These are phyloP conservation scores for Sepioteuthis lessoniana DNA, from an alignment of 2,888 invertebrate genomes.

Conservation along the genomic window DNA sequence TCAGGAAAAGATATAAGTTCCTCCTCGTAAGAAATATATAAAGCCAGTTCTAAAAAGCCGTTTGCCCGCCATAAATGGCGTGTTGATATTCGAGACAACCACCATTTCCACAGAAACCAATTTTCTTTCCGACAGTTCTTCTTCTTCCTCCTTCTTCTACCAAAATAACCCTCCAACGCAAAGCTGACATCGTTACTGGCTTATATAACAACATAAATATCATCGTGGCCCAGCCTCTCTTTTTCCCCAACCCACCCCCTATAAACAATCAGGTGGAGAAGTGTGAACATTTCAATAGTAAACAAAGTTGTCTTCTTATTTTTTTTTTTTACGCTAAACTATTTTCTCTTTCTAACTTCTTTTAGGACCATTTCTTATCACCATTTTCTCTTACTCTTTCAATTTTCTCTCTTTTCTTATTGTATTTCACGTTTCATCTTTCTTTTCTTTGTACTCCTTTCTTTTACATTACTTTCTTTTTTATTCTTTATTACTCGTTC, in stretches of 20 bases:
- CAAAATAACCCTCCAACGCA: too few species aligned
- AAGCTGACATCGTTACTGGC: too few species aligned
- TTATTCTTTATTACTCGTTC: too few species aligned
- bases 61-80: background rate
- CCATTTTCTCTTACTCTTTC: background rate
- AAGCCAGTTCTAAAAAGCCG: background rate
- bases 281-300: too few species aligned
- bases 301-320: background rate
- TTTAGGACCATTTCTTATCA: too few species aligned
- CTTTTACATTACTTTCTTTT: too few species aligned
- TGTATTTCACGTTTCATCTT: background rate
- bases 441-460: background rate
- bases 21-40: background rate
- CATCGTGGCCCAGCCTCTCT: background rate
- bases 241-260: background rate
- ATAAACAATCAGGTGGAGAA: too few species aligned
- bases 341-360: background rate
- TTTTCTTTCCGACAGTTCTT: background rate
- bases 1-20: background rate
- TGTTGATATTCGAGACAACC: background rate
- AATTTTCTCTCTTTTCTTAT: background rate
- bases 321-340: too few species aligned
- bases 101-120: conserved; percentile 1
- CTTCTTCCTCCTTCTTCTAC: too few species aligned
- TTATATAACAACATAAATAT: too few species aligned